phyloP scores from a whole-genome alignment of 2,113 vertebrate genomes.

The Leptobrachium leishanense region DNA sequence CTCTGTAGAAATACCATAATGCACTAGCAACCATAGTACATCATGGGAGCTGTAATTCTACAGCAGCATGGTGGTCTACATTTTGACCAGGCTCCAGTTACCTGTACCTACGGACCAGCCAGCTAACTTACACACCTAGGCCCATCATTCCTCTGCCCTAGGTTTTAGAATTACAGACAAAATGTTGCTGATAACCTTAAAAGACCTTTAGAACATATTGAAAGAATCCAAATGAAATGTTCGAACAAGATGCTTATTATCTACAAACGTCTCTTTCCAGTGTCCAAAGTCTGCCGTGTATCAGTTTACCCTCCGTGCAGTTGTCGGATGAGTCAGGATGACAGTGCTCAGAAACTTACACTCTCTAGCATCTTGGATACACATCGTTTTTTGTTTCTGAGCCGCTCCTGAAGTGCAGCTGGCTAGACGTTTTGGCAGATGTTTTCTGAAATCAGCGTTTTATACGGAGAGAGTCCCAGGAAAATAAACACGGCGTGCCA shows the following conservation, averaged over 20 bases:
- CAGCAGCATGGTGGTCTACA: too few relatives aligned
- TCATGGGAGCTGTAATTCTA: too few relatives aligned
- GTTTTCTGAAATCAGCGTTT: conserved; percentile 38
- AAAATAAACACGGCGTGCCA: not conserved
- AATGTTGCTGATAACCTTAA: conserved; percentile 11
- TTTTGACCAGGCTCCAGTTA: too few relatives aligned
- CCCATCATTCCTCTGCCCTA: too few relatives aligned
- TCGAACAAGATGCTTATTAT: not conserved
- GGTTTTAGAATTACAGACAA: too few relatives aligned
- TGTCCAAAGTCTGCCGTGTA: conserved; percentile 1
- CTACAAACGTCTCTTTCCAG: not conserved
- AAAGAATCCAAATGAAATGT: not conserved
- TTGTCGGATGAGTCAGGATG: conserved; percentile 15
- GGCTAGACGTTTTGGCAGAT: conserved; percentile 39
- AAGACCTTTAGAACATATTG: conserved; percentile 18
- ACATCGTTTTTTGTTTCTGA: not conserved
- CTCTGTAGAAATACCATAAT: too few relatives aligned
- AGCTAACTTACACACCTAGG: too few relatives aligned
- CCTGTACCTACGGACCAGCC: too few relatives aligned
- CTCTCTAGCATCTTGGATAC: not conserved
- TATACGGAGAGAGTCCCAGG: conserved; percentile 7
- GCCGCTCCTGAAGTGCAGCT: not conserved
- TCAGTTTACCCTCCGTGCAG: conserved; percentile 20
- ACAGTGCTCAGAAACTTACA: not conserved
- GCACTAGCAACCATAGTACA: too few relatives aligned